Evolutionary conservation across 1,140 invertebrate genomes (phyloP), one percentile per base, ranked within the genome.

Genomic region (Drosophila orosa): DNA sequence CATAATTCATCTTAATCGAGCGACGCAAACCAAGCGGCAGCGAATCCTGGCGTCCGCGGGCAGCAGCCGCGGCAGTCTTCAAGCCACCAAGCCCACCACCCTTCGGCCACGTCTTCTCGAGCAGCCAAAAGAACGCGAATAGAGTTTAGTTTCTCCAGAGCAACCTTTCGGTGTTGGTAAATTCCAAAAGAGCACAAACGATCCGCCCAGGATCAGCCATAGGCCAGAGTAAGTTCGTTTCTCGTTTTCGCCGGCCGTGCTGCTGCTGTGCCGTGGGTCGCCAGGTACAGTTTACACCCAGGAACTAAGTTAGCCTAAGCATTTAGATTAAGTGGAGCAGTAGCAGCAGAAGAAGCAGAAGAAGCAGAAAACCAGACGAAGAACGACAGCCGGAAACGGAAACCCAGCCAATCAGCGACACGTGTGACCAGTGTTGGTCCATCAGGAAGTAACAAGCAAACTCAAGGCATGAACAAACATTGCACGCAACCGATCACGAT

Each of bases 231-330:
- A 73, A 67, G 44, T 79, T 78, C 25, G 50, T 62, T 75, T 8
- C 35, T 69, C 22, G 71, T 74, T 85, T 74, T 37, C 59, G 33
- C 25, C 37, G 22, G 56, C 37, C 55, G 47, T 27, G 29, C 40
- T 19, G 50, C 68, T 85, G 80, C 60, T 73, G 69, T 73, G 69
- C 27, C 39, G 33, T 24, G 22, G 27, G 37, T 40, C 45, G 74
- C 61, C 60, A 73, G 68, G 79, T 83, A 83, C 84, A 87, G 83
- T 87, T 87, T 89, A 83, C 83, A 86, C 40, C 45, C 37, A 62
- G 79, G 29, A 59, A 29, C 56, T 78, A 72, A 73, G 74, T 40
- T 67, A 79, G 62, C 72, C 68, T 71, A 81, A 81, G 44, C 62
- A 85, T 10, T 39, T 24, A 65, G 45, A 80, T 27, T 61, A 85